Evolutionary conservation across 2,797 vertebrate genomes (phyloP).

Genomic region (Trichosurus vulpecula): DNA sequence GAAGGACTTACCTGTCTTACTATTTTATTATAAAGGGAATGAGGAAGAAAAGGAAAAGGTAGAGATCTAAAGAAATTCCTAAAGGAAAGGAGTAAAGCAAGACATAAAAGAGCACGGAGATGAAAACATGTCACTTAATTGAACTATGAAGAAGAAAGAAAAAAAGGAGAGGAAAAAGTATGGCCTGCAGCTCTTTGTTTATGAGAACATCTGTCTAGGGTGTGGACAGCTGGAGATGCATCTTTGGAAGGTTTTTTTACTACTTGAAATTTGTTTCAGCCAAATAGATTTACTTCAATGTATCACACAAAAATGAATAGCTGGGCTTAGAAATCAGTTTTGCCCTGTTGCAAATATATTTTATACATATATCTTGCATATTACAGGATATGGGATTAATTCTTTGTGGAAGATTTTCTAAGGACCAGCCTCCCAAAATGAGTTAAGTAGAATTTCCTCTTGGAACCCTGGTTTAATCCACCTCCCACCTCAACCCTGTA

Average conservation of each 20-base stretch:
- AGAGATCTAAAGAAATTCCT: neutral
- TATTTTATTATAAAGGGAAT: neutral
- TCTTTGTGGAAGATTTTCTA: neutral
- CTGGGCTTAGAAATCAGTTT: neutral
- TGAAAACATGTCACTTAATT: neutral
- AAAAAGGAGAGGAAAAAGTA: neutral
- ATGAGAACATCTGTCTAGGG: constrained; percentile 1
- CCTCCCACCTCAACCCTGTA: accelerated
- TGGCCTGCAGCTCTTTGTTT: neutral
- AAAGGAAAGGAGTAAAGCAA: neutral
- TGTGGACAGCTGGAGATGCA: neutral
- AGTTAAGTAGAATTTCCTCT: neutral
- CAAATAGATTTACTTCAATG: constrained; percentile 21
- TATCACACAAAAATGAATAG: neutral
- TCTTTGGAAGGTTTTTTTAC: constrained; percentile 5
- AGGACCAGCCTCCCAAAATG: neutral
- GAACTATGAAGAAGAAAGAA: neutral
- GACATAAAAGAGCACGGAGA: neutral
- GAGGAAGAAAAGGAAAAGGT: too few species aligned
- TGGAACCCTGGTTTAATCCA: neutral
- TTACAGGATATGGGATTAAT: neutral
- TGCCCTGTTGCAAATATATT: neutral
- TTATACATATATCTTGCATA: neutral
- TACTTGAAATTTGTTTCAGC: constrained; percentile 40
- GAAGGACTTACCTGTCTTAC: accelerated